Percentiles rank a stretch among this genome's conserved stretches.
Evolutionary conservation across 2,888 invertebrate species (phyloP).

Genomic region (Amiota communis): DNA sequence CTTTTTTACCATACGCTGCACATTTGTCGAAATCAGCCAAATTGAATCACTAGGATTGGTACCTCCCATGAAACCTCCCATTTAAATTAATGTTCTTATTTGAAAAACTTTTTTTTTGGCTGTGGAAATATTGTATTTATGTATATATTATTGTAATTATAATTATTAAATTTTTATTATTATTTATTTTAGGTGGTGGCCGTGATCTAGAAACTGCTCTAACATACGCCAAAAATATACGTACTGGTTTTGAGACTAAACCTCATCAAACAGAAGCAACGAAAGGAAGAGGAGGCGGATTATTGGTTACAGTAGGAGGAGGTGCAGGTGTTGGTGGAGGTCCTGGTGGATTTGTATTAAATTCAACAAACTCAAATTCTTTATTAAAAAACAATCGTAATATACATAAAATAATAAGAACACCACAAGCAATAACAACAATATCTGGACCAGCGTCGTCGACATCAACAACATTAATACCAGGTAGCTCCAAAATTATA

Average conservation of each 20-base stretch:
- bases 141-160: no score
- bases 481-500: constrained; percentile 40
- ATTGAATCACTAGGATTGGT: no score
- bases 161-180: not conserved
- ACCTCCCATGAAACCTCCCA: no score
- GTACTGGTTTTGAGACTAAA: constrained; percentile 55
- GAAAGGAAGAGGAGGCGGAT: no score
- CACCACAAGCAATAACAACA: not conserved
- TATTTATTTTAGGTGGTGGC: constrained; percentile 80
- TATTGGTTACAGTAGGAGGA: no score
- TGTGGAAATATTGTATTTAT: not conserved
- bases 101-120: no score
- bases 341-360: no score
- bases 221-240: constrained; percentile 76
- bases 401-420: not conserved
- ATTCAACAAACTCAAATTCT: not conserved
- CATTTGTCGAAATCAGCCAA: no score
- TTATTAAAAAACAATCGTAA: constrained; percentile 35
- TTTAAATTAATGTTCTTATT: no score
- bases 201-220: constrained; percentile 89
- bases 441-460: constrained; percentile 11
- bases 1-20: no score
- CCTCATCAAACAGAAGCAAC: no score
- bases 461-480: constrained; percentile 44
- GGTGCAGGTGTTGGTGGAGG: no score